Base-by-base conservation (phyloP, 2,888 invertebrate genomes). In the Mesorhabditis sp. region DNA sequence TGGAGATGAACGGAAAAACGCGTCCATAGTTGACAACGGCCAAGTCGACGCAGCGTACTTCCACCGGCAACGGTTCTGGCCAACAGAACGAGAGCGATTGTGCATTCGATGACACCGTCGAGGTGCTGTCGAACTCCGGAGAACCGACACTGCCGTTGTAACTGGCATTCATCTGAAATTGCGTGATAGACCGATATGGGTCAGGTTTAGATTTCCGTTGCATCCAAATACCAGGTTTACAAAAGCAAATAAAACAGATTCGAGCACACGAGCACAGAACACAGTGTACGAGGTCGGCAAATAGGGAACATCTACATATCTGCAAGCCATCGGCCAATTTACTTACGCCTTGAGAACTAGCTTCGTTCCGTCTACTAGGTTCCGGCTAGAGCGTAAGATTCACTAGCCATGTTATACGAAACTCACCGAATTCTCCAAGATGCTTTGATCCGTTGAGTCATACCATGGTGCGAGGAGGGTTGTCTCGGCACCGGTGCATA, bases 11-110 rank as follows among this genome's bases (percentile, higher is more conserved):
- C 0, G 95, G 93, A 87, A 97, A 98, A 42, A 72, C 73, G 69
- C 76, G 78, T 67, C 96, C 97, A 88, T 95, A 98, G 4, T 97
- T 89, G 15, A 91, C 89, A 0, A 97, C 94, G 0, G 97, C 93
- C 83, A 93, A 91, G 87, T 98, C 97, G 76, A 98, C 94, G 41
- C 97, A 95, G 7, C 95, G 93, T 5, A 96, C 95, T 4, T 96
- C 95, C 43, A 96, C 89, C 2, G 97, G 97, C 76, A 95, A 89
- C 1, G 88, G 88, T 15, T 79, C 79, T 7, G 85, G 85, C 82
- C 83, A 83, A 50, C 7, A 50, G 58, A n/a, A 13, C n/a, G 58
- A 50, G 13, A n/a, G n/a, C 28, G 28, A 28, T 28, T 28, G 28
- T 28, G 28, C 28, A 28, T 28, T 28, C 28, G 28, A 62, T 15